Evolutionary conservation across 1,140 invertebrate species (phyloP).

Genomic region (Microplitis demolitor): DNA sequence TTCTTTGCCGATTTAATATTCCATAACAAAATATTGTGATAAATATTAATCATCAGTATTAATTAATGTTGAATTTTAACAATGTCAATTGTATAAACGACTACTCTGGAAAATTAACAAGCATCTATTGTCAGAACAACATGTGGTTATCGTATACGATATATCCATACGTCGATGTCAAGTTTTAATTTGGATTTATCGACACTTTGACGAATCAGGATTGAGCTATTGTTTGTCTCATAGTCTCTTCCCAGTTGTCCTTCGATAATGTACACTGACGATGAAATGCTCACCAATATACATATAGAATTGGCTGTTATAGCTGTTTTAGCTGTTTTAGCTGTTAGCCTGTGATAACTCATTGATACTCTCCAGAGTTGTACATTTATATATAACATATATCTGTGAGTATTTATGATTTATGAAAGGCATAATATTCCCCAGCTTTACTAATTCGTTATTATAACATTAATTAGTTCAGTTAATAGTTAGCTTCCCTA

Average conservation of each 20-base stretch:
- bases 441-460: background rate
- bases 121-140: background rate
- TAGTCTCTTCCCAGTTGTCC: background rate
- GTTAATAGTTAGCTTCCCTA: too few species aligned
- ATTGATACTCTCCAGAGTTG: background rate
- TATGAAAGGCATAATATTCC: background rate
- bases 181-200: slow-evolving; percentile 27
- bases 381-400: background rate
- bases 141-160: slow-evolving; percentile 2
- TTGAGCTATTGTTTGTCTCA: slow-evolving; percentile 18
- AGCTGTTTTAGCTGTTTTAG: background rate
- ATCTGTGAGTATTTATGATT: background rate
- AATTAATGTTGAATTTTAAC: too few species aligned
- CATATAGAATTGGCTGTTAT: background rate
- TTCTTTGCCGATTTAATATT: background rate
- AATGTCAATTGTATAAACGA: background rate
- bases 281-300: background rate
- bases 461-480: background rate
- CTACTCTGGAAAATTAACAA: background rate
- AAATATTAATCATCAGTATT: too few species aligned
- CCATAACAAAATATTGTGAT: background rate
- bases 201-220: slow-evolving; percentile 17
- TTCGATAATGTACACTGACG: slow-evolving; percentile 2
- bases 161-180: background rate
- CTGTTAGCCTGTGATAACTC: background rate